Evolutionary conservation across 2,113 vertebrate species (phyloP), one percentile per base, ranked within the genome.

Genomic region (Syngnathus typhle): DNA sequence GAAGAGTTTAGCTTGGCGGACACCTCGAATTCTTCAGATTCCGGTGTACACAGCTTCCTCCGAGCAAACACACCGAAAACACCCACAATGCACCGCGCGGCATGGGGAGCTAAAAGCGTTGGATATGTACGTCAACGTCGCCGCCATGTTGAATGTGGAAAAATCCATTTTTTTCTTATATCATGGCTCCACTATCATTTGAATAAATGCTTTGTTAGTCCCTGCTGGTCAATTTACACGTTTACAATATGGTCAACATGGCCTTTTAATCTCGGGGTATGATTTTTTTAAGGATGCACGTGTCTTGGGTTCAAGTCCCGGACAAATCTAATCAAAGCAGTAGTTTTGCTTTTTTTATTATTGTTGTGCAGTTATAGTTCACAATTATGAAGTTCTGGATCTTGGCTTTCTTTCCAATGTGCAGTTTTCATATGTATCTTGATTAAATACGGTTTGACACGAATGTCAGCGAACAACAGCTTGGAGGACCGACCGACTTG

Each of bases 231-330:
- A 32, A 32, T 32, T 32, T 32, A 32, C 27, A 32, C 27, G 27
- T 32, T 32, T 27, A 27, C 5, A 39, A 39, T 39, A 10, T 11
- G 9, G 9, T 44, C 12, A 4, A 18, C 1, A n/a, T 55, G 52
- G 89, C 87, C 90, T 87, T 86, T 90, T 91, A 88, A 89, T 90
- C 88, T 90, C 89, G 88, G 89, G 85, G 86, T 90, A 88, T 90
- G 87, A 89, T 90, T 91, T 87, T 90, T 91, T 91, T 88, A 32
- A 32, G 89, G 89, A 88, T 91, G 89, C 86, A 87, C 90, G 86
- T 86, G 88, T 90, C 90, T 87, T 87, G 87, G 90, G 88, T 90
- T 90, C 87, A 89, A 90, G 87, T 90, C 88, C 90, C 88, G 86
- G 88, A 90, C 86, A 84, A 90, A 88, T 87, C 89, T 88, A 32